Base-by-base conservation (phyloP, 2,797 vertebrate genomes). In the Basileuterus tristriatus region DNA sequence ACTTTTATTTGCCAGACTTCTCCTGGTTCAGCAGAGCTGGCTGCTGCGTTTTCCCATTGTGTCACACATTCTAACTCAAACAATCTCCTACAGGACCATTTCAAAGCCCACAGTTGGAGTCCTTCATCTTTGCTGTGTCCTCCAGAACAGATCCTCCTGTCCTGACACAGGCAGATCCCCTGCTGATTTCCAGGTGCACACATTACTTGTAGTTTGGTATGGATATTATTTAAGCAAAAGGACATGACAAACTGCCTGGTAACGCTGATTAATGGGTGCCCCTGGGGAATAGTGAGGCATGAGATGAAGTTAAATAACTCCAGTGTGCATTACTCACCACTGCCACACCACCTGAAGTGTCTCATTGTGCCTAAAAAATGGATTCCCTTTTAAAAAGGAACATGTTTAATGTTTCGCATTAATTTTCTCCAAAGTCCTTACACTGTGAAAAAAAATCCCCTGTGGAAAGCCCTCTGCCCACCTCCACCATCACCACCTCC, bases 221-320 rank as follows among this genome's bases (percentile, higher is more conserved):
- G 97, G 94, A 96, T 97, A 97, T 97, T 97, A 98, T 97, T 98
- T 97, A 97, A 98, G 92, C 84, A 96, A 95, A 95, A 91, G 89
- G 96, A 97, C 83, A 96, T 97, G 93, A 96, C 83, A 96, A 96
- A 97, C 88, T 96, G 91, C 96, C 92, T 91, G 86, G 88, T 93
- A 95, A 94, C 27, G 34, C 81, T 97, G 97, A 98, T 97, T 97
- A 97, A 98, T 97, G 94, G 83, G 52, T 60, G 91, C 92, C 96
- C 96, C 94, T 59, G 60, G 85, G 91, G 91, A 85, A 92, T 17
- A 88, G 86, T 87, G 83, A 92, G 93, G 95, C 92, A 96, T 91
- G 60, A 91, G 83, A 93, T 86, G 96, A 97, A 93, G 97, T 96
- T 92, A 96, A 97, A 97, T 97, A 95, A 86, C 89, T 97, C 91